A percentile compares a stretch with the other conserved stretches of the same genome.
Conservation (phyloP, 2,113 vertebrate genomes). For the Stigmatopora nigra region DNA sequence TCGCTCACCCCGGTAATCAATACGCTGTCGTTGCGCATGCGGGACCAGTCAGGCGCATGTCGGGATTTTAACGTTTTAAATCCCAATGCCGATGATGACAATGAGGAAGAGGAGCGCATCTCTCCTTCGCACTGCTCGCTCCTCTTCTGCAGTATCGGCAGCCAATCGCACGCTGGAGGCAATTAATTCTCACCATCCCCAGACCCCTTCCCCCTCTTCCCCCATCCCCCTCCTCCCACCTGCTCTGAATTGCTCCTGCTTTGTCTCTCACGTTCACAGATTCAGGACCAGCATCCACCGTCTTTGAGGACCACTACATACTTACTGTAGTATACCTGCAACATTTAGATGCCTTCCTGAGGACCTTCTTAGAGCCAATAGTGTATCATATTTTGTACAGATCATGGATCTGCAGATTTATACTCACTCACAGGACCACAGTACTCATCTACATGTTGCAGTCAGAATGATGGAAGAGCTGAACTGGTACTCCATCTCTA, state of each 20-base stretch:
- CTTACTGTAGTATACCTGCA: too few species aligned
- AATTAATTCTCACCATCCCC: conserved; percentile 33
- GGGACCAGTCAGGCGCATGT: background rate
- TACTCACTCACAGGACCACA: background rate
- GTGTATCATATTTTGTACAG: too few species aligned
- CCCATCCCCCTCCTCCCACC: background rate
- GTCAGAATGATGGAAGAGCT: background rate
- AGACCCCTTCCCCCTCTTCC: conserved; percentile 23
- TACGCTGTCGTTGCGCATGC: background rate
- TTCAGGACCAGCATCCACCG: background rate
- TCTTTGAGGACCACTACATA: too few species aligned
- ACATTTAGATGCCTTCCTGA: too few species aligned
- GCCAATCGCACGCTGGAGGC: conserved; percentile 41
- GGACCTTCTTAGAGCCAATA: too few species aligned
- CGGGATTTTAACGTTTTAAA: background rate
- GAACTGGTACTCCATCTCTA: background rate
- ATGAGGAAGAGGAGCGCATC: conserved; percentile 15
- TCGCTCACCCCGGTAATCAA: background rate
- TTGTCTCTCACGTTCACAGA: background rate
- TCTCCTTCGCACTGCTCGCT: conserved; percentile 9
- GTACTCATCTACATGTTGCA: background rate
- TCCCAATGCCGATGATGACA: background rate
- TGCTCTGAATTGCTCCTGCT: background rate
- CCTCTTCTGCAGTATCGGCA: conserved; percentile 34
- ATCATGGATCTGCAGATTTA: background rate